A percentile compares a stretch with the other conserved stretches of the same genome.
phyloP scores from a whole-genome alignment of 2,888 invertebrate genomes.

The Drosophila cyrtoloma region DNA sequence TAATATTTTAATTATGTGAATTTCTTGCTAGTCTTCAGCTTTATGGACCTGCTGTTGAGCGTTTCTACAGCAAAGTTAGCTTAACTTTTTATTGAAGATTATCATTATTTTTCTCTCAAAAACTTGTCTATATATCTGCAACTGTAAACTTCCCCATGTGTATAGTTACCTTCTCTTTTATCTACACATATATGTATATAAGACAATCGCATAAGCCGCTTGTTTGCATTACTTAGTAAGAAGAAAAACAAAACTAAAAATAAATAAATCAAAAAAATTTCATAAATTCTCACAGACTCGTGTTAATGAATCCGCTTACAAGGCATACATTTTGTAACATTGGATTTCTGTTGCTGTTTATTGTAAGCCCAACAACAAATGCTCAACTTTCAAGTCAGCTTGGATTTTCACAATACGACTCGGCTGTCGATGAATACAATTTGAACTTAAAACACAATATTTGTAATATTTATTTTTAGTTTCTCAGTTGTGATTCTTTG shows the following conservation, averaged over 20 bases:
- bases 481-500: constrained; percentile 43
- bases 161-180: constrained; percentile 36
- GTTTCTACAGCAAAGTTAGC: neutral
- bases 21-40: neutral
- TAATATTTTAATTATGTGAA: neutral
- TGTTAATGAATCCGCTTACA: constrained; percentile 63
- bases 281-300: constrained; percentile 24
- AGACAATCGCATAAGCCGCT: constrained; percentile 25
- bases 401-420: neutral
- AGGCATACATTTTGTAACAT: constrained; percentile 31
- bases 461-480: constrained; percentile 27
- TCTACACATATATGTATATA: neutral
- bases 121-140: neutral
- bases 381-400: constrained; percentile 25
- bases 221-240: constrained; percentile 26
- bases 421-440: constrained; percentile 22
- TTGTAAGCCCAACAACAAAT: constrained; percentile 16
- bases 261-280: neutral
- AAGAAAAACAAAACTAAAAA: constrained; percentile 11
- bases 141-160: constrained; percentile 18
- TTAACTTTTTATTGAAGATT: neutral
- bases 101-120: neutral
- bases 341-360: constrained; percentile 7
- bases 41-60: neutral
- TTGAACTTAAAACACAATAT: constrained; percentile 56